Evolutionary conservation across 2,888 invertebrate species (phyloP).

Genomic region (Ophion ellenae): DNA sequence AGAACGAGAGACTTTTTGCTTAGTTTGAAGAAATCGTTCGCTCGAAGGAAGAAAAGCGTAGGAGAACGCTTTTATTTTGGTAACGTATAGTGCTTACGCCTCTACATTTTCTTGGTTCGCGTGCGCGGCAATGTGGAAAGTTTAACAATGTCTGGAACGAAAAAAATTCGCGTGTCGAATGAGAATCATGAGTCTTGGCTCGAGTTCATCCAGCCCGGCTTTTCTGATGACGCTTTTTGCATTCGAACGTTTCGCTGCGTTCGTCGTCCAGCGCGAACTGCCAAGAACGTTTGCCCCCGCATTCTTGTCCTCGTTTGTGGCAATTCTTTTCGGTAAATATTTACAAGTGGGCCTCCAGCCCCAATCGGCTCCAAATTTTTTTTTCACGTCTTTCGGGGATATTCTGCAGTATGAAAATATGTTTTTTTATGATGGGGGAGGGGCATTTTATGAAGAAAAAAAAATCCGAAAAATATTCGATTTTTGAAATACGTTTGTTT

Average conservation of each 20-base stretch:
- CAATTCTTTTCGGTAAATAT: not conserved
- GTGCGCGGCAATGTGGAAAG: not conserved
- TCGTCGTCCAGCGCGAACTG: conserved; percentile 2
- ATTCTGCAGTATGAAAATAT: no score
- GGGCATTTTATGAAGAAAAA: no score
- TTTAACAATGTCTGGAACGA: not conserved
- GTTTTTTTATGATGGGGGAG: no score
- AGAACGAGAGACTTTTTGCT: not conserved
- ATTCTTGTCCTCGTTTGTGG: not conserved
- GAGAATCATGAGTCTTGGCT: not conserved
- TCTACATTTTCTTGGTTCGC: not conserved
- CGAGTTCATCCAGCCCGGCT: not conserved
- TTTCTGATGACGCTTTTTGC: conserved; percentile 21
- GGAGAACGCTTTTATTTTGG: conserved; percentile 14
- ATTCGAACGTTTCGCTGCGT: conserved; percentile 19
- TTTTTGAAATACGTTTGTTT: no score
- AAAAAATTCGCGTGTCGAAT: conserved; percentile 4
- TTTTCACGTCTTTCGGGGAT: no score
- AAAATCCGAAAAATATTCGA: no score
- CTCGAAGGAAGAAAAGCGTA: not conserved
- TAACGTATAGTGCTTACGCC: conserved; percentile 1
- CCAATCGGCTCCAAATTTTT: no score
- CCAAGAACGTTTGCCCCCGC: not conserved
- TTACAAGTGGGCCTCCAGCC: no score
- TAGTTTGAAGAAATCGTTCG: not conserved